These are phyloP conservation scores for Myopa tessellatipennis DNA, from an alignment of 2,888 invertebrate species.

Conservation along the genomic window DNA sequence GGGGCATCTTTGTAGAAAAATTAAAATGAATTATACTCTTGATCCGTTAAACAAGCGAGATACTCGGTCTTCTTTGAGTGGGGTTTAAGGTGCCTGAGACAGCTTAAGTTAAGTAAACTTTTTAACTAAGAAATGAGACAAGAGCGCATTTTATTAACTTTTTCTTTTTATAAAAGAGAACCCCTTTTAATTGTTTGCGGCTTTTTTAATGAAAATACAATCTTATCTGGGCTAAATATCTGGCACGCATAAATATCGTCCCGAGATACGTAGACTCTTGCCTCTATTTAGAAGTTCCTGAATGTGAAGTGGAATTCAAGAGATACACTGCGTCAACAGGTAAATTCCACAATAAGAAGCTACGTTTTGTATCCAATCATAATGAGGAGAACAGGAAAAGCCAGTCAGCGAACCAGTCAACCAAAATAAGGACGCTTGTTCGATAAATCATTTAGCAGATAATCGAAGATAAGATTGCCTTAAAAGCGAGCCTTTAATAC, in stretches of 20 bases:
- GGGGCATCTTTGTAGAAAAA: conserved; percentile 1
- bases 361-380: not conserved
- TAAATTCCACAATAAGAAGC: not conserved
- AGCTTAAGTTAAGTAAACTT: too few species aligned
- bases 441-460: conserved; percentile 35
- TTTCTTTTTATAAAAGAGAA: too few species aligned
- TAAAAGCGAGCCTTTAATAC: not conserved
- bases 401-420: not conserved
- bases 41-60: not conserved
- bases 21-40: conserved; percentile 21
- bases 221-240: not conserved
- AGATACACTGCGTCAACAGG: too few species aligned
- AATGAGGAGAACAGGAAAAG: not conserved
- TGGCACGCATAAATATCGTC: not conserved
- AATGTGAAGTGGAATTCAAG: not conserved
- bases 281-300: not conserved
- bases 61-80: too few species aligned
- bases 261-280: not conserved
- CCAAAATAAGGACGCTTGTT: conserved; percentile 20
- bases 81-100: too few species aligned
- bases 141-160: too few species aligned
- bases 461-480: not conserved
- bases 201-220: not conserved
- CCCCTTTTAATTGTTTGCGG: not conserved
- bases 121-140: too few species aligned